Conservation (phyloP, 2,888 invertebrate species). For the Molanna angustata region DNA sequence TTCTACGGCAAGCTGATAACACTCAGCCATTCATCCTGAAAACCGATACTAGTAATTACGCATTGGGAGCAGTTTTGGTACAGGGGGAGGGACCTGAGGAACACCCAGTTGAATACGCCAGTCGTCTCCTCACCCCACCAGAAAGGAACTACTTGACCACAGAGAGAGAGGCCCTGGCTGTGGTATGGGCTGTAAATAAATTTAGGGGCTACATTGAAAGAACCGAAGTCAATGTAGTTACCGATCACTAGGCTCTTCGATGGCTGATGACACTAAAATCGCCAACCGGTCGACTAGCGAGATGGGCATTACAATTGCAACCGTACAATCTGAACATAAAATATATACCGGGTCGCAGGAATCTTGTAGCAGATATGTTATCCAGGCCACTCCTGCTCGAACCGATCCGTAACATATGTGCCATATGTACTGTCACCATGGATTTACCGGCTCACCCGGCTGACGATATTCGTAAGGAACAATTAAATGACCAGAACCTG, state of each 20-base stretch:
- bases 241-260: constrained; percentile 45
- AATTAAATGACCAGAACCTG: no score
- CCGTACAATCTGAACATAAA: constrained; percentile 6
- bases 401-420: no score
- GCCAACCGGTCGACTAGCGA: constrained; percentile 41
- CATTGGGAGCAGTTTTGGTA: constrained; percentile 34
- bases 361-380: no score
- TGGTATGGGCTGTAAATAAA: neutral
- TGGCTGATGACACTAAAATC: constrained; percentile 43
- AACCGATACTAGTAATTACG: no score
- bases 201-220: constrained; percentile 2
- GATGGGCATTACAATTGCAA: constrained; percentile 40
- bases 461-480: no score
- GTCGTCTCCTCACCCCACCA: constrained; percentile 33
- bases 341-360: neutral
- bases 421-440: no score
- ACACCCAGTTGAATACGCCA: constrained; percentile 36
- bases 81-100: constrained; percentile 35
- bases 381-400: no score
- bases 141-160: constrained; percentile 42
- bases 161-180: constrained; percentile 41
- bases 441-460: no score
- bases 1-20: no score
- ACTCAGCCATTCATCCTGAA: no score
- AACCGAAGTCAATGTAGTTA: neutral